Evolutionary conservation across 2,888 invertebrate species (phyloP), one percentile per base, ranked within the genome.

Genomic region (Parnassius mnemosyne): DNA sequence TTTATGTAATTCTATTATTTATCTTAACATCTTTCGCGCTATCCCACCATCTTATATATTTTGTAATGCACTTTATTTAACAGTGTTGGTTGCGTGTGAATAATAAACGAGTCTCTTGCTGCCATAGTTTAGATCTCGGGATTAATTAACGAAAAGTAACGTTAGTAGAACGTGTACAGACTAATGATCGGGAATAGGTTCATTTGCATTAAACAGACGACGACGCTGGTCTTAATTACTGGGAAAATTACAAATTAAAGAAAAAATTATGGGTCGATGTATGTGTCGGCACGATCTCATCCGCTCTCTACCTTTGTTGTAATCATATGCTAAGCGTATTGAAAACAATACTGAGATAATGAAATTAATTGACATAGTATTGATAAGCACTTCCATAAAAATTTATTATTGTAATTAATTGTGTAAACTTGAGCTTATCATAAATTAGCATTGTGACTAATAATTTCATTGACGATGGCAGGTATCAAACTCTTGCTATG

Each of bases 121-220:
- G 72, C 72, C 70, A 75, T 74, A 79, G 78, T 80, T 84, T 80
- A 84, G 80, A 83, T 76, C 80, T 75, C 73, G 72, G 79, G 83
- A 82, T 82, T 89, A 88, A 90, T 90, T 90, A 90, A 88, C 83
- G 80, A 89, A 89, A 89, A 87, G 83, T 86, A 84, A 79, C 83
- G 80, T 87, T 83, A 83, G 83, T 86, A 85, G 82, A 80, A 83
- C 87, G 82, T 85, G 88, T 87, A 81, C 79, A 67, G 81, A 84
- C 89, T 91, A 90, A 90, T 90, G 89, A 89, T 90, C 85, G 83
- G 75, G 86, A 85, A 85, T 85, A 83, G 80, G 74, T 85, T 90
- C 89, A 91, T 91, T 90, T 89, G 88, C 91, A 91, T 90, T 79
- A 80, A 90, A 91, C 89, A 89, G 83, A 79, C 83, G 81, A 79